Evolutionary conservation across 2,113 vertebrate species (phyloP), one percentile per base, ranked within the genome.

Genomic region (Ictalurus furcatus): DNA sequence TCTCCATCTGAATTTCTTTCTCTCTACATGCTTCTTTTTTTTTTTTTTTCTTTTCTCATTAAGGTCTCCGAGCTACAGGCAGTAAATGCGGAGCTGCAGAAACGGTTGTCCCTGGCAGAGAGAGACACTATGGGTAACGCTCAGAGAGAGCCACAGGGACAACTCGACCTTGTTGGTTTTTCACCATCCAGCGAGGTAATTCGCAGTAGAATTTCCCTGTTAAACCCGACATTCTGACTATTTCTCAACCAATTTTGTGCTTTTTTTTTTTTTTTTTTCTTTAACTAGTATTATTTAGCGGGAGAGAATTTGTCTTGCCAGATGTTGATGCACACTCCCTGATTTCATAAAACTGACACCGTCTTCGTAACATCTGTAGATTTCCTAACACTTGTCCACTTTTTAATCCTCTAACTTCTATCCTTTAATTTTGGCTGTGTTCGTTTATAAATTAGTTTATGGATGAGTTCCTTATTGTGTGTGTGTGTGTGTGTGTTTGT

Each of bases 31-130:
- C 87, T 17, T 14, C 6, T 84, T 44, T 44, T 40, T 40, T 40
- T 40, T 4, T 2, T 40, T 40, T 40, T 40, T 40, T 40, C 37
- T 44, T 3, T 28, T 87, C 6, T 89, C 30, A 25, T 56, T 84
- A 82, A 98, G 98, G 96, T 99, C 37, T 21, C 92, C 11, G 97
- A 97, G 76, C 96, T 98, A 37, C 94, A 97, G 90, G 95, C 88
- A 54, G 4, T 71, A 8, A 92, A 88, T 74, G 88, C 80, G 1
- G 92, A 92, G n/a, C 89, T 92, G 16, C 90, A 92, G 86, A 91
- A 80, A 59, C 87, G 56, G 67, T 19, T 91, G 80, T 78, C 63
- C 11, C 19, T 86, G 61, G 88, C 93, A 85, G 93, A 92, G 89
- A 89, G 91, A 0, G 81, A 90, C 44, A 59, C 2, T 23, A 56